These are phyloP conservation scores for Chalcosyrphus nemorum DNA, from an alignment of 2,888 invertebrate species.

Conservation along the genomic window DNA sequence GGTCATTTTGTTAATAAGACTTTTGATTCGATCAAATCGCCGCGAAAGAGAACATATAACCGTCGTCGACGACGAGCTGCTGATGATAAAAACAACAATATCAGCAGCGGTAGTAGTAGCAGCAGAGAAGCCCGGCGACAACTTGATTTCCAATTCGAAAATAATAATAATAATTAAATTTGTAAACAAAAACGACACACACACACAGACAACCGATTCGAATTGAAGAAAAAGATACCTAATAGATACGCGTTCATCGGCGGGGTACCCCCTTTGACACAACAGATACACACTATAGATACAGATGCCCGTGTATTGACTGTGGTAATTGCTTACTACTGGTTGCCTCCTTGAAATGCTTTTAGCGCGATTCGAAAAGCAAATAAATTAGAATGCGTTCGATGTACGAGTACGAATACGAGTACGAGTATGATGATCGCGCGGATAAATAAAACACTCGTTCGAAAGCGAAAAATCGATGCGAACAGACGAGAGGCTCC, in stretches of 20 bases:
- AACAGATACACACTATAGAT: conserved; percentile 42
- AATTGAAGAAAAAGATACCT: conserved; percentile 21
- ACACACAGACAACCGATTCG: background rate
- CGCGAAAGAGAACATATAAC: conserved; percentile 46
- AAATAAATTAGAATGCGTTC: conserved; percentile 24
- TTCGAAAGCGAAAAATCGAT: background rate
- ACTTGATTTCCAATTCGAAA: conserved; percentile 67
- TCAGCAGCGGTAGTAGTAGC: background rate
- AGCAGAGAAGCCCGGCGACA: conserved; percentile 46
- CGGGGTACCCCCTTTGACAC: no score
- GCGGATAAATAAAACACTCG: conserved; percentile 20
- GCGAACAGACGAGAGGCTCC: conserved; percentile 5
- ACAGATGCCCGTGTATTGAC: conserved; percentile 66
- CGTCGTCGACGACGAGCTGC: background rate
- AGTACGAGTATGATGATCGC: background rate
- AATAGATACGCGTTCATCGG: background rate
- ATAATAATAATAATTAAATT: conserved; percentile 66
- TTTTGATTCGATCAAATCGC: conserved; percentile 63
- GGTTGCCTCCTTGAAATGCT: conserved; percentile 74
- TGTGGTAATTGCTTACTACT: conserved; percentile 66
- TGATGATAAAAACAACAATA: conserved; percentile 52
- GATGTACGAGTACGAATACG: background rate
- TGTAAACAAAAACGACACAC: conserved; percentile 61
- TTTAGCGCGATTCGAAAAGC: conserved; percentile 66
- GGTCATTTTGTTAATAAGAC: conserved; percentile 70